Percentiles rank a stretch among this genome's conserved stretches.
These are phyloP conservation scores for Brachyhypopomus occidentalis DNA, from an alignment of 2,113 vertebrate species.

Conservation along the genomic window DNA sequence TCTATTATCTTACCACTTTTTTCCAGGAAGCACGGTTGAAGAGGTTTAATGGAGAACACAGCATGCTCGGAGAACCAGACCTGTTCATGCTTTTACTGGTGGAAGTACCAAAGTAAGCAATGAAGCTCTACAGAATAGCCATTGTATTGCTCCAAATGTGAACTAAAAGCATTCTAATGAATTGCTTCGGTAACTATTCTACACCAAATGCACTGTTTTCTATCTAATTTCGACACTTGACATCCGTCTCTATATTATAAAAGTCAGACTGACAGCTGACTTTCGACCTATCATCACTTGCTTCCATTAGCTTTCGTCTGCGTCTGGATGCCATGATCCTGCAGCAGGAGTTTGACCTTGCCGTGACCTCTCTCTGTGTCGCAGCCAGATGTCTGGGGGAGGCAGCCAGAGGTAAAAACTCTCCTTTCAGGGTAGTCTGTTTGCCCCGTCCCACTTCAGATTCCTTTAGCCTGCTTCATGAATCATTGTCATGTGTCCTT, in stretches of 20 bases:
- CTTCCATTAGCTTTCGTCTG: conserved; percentile 72
- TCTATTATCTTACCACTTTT: conserved; percentile 34
- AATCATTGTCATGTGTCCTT: conserved; percentile 34
- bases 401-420: conserved; percentile 77
- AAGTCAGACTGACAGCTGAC: conserved; percentile 51
- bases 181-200: conserved; percentile 11
- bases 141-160: background rate
- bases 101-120: conserved; percentile 73
- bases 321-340: conserved; percentile 80
- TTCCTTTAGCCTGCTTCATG: conserved; percentile 25
- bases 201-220: background rate
- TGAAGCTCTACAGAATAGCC: background rate
- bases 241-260: background rate
- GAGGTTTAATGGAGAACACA: conserved; percentile 70
- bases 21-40: conserved; percentile 73
- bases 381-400: conserved; percentile 79
- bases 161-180: conserved; percentile 1
- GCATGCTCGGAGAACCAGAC: conserved; percentile 74
- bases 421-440: conserved; percentile 34
- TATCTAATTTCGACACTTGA: background rate
- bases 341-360: conserved; percentile 81
- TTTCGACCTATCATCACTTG: conserved; percentile 22
- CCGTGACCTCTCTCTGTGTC: conserved; percentile 79
- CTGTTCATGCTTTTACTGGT: conserved; percentile 76
- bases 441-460: background rate